Percentiles rank a stretch among this genome's conserved stretches.
Evolutionary conservation across 1,140 invertebrate genomes (phyloP).

Genomic region (Batillaria attramentaria): DNA sequence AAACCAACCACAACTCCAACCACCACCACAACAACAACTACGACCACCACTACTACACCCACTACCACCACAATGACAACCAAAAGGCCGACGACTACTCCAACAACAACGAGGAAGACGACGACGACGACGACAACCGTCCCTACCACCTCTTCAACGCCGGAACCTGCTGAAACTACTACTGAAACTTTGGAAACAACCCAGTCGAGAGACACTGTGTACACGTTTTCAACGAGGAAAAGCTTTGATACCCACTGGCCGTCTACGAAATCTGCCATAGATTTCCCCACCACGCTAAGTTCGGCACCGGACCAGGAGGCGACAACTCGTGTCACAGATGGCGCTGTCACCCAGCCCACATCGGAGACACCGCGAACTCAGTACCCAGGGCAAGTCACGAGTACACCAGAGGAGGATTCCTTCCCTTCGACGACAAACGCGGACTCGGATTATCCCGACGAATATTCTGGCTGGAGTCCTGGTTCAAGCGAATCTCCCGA

Average conservation of each 20-base stretch:
- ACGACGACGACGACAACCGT: conserved; percentile 1
- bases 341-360: no score
- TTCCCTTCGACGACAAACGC: not conserved
- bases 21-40: conserved; percentile 6
- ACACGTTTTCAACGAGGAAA: not conserved
- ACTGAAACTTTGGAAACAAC: not conserved
- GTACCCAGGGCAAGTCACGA: not conserved
- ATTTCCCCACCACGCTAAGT: conserved; percentile 4
- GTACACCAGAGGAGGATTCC: no score
- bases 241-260: not conserved
- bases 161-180: no score
- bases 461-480: no score
- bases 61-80: not conserved
- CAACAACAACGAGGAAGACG: conserved; percentile 1
- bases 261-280: not conserved
- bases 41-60: conserved; percentile 7
- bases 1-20: no score
- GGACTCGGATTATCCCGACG: not conserved
- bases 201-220: not conserved
- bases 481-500: not conserved
- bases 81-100: not conserved
- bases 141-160: not conserved
- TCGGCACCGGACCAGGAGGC: not conserved
- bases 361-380: not conserved
- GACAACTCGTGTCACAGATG: not conserved